Evolutionary conservation across 2,888 invertebrate species (phyloP).

Genomic region (Dynastes grantii): DNA sequence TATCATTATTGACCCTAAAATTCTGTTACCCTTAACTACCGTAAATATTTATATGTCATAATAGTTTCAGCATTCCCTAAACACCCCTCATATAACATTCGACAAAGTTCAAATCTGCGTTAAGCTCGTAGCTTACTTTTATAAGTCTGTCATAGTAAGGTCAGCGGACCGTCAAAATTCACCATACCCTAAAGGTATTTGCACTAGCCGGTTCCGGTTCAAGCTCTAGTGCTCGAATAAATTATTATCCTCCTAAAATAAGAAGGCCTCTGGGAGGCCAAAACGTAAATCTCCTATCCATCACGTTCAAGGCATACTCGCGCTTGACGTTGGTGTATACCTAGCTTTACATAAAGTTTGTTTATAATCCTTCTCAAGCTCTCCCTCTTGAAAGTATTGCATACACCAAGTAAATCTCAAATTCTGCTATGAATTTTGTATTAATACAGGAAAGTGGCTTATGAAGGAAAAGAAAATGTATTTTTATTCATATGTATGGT

Average conservation of each 20-base stretch:
- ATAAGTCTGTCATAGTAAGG: background rate
- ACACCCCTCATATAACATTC: too few relatives aligned
- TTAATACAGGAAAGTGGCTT: background rate
- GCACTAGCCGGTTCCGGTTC: background rate
- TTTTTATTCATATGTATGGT: too few relatives aligned
- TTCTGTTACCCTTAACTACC: too few relatives aligned
- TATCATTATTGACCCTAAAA: too few relatives aligned
- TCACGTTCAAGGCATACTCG: background rate
- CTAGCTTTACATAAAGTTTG: slow-evolving; percentile 20
- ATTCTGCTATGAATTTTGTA: background rate
- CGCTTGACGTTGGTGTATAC: background rate
- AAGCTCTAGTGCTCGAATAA: slow-evolving; percentile 20
- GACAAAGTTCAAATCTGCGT: too few relatives aligned
- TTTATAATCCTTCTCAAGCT: slow-evolving; percentile 21
- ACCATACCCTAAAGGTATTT: background rate
- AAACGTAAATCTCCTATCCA: slow-evolving; percentile 4
- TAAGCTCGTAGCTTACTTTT: background rate
- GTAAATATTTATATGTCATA: too few relatives aligned
- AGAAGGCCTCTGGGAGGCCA: background rate
- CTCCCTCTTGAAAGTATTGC: background rate
- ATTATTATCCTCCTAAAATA: slow-evolving; percentile 23
- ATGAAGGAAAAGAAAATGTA: too few relatives aligned
- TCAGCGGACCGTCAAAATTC: background rate
- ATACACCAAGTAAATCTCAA: background rate
- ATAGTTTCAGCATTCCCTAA: too few relatives aligned